Percentiles rank a stretch among this genome's conserved stretches.
These are phyloP conservation scores for Lipophrys pholis DNA, from an alignment of 2,113 vertebrate species.

Conservation along the genomic window DNA sequence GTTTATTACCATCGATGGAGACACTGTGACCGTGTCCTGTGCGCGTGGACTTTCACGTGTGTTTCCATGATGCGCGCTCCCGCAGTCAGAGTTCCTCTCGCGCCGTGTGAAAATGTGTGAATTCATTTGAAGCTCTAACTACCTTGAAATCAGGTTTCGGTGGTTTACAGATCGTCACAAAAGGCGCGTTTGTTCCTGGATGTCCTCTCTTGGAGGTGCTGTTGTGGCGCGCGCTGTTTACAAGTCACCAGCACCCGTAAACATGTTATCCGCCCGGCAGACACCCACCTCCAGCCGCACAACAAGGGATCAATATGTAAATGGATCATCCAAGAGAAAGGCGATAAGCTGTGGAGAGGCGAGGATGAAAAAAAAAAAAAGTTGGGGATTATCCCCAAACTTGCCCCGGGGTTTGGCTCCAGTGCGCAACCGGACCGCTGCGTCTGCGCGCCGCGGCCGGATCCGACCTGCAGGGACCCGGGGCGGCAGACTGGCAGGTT, in stretches of 20 bases:
- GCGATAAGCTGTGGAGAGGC: slow-evolving; percentile 62
- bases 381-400: slow-evolving; percentile 75
- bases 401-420: slow-evolving; percentile 72
- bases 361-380: no score
- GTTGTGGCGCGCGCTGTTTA: slow-evolving; percentile 15
- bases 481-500: slow-evolving; percentile 62
- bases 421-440: slow-evolving; percentile 60
- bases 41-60: no score
- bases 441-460: slow-evolving; percentile 68
- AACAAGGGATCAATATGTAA: slow-evolving; percentile 74
- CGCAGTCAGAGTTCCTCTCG: no score
- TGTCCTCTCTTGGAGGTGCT: slow-evolving; percentile 11
- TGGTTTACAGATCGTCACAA: slow-evolving; percentile 34
- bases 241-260: slow-evolving; percentile 37
- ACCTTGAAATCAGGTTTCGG: slow-evolving; percentile 52
- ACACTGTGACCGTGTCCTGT: no score
- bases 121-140: not conserved
- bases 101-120: no score
- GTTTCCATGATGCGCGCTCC: no score
- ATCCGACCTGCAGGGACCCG: slow-evolving; percentile 64
- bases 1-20: no score
- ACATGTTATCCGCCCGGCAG: slow-evolving; percentile 60
- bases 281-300: slow-evolving; percentile 50
- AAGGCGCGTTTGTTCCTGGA: slow-evolving; percentile 44
- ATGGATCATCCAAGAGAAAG: slow-evolving; percentile 59